These are phyloP conservation scores for Rutpela maculata DNA, from an alignment of 2,888 invertebrate species.

Conservation along the genomic window DNA sequence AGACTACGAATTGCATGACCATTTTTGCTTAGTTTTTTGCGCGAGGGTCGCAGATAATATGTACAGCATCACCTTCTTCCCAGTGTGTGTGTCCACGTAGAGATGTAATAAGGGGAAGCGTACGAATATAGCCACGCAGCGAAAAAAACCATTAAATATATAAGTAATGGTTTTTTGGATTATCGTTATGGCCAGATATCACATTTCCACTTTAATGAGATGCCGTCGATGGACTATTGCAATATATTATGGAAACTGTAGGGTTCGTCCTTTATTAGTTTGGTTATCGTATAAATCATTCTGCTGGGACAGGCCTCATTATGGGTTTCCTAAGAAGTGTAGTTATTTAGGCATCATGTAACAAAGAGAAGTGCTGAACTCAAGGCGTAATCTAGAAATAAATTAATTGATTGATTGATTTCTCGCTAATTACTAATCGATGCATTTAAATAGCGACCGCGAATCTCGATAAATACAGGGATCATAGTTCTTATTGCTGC, in stretches of 20 bases:
- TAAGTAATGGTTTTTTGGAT: conserved; percentile 67
- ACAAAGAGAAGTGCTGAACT: not conserved
- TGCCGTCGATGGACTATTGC: conserved; percentile 54
- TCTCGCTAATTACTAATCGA: not conserved
- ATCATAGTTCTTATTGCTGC: too few species aligned
- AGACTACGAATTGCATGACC: conserved; percentile 71
- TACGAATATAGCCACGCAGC: conserved; percentile 53
- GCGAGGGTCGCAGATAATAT: conserved; percentile 68
- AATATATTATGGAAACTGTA: conserved; percentile 54
- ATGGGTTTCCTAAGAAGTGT: conserved; percentile 37
- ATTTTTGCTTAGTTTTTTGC: conserved; percentile 72
- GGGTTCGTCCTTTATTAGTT: conserved; percentile 49
- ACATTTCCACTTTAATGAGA: conserved; percentile 66
- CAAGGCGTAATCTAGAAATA: conserved; percentile 5
- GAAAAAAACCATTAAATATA: conserved; percentile 67
- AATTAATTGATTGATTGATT: conserved; percentile 15
- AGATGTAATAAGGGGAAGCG: conserved; percentile 59
- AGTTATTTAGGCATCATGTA: conserved; percentile 20
- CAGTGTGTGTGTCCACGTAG: conserved; percentile 63
- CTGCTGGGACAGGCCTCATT: conserved; percentile 42
- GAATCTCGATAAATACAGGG: too few species aligned
- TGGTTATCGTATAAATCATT: conserved; percentile 47
- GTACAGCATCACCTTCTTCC: conserved; percentile 64
- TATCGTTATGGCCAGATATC: conserved; percentile 66
- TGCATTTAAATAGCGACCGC: not conserved